Evolutionary conservation across 1,140 invertebrate species (phyloP), one percentile per base, ranked within the genome.

Genomic region (Conus betulinus): DNA sequence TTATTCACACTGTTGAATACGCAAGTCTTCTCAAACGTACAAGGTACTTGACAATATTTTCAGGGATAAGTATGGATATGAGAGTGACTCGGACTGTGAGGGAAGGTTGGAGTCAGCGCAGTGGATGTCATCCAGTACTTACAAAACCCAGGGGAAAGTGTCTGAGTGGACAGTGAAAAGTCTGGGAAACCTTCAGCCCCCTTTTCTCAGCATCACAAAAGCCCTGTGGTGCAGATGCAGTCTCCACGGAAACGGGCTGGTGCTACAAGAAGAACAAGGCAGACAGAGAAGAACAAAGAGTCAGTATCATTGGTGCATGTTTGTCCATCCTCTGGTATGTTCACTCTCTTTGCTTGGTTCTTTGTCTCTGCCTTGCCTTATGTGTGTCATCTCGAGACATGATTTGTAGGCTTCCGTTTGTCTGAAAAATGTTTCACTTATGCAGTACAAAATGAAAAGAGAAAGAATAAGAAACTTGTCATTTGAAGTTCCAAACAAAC

Each of bases 51-150:
- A 39, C 39, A 39, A 39, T n/a, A 15, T 27, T 67, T 57, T 15
- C 74, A 87, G 85, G 51, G 74, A 87, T 20, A 87, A 87, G 52
- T 87, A 87, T 57, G 85, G 85, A 74, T 51, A 87, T 55, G 71
- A 78, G 17, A 76, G 52, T 57, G 85, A 87, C 52, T 87, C 71
- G 1, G 67, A 84, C 39, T 52, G 13, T 51, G 60, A 74, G 7
- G 51, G 63, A 10, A 53, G 51, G 25, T 76, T 39, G 17, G 83
- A 63, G 25, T 23, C 20, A 10, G 17, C 51, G 2, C 6, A 20
- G 8, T 67, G 85, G 85, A 57, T 15, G 23, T 87, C 85, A 20
- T 78, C 27, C 20, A 60, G 23, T 10, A 55, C 87, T 5, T 78
- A 76, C 85, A 23, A 39, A 23, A 74, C 87, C 20, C 57, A 52